Evolutionary conservation across 2,888 invertebrate species (phyloP).

Genomic region (Dynastes maya): DNA sequence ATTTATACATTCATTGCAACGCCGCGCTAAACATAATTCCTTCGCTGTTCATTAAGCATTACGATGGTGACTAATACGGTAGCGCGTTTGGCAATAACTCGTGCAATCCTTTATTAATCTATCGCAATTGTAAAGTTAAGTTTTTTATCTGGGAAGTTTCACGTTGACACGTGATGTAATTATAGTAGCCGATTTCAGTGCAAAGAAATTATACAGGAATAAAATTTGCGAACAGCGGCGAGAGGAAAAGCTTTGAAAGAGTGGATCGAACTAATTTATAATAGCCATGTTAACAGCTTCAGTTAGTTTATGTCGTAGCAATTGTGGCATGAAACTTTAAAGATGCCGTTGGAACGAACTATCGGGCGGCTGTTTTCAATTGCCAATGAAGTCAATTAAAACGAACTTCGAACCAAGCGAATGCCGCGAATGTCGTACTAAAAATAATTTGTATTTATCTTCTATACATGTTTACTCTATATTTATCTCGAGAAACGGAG

Average conservation of each 20-base stretch:
- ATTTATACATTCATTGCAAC: conserved; percentile 11
- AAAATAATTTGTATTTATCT: conserved; percentile 46
- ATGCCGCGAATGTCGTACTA: conserved; percentile 45
- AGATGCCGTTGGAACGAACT: conserved; percentile 38
- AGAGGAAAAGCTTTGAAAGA: background rate
- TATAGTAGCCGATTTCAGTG: background rate
- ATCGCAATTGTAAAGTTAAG: background rate
- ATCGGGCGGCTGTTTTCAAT: conserved; percentile 42
- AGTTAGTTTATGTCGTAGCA: conserved; percentile 21
- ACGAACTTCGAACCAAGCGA: conserved; percentile 48
- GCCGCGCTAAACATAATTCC: conserved; percentile 15
- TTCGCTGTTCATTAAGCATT: background rate
- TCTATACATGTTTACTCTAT: conserved; percentile 44
- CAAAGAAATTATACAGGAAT: background rate
- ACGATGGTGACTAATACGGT: conserved; percentile 14
- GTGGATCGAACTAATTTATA: conserved; percentile 32
- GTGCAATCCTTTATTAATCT: conserved; percentile 2
- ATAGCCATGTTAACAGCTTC: conserved; percentile 5
- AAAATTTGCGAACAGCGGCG: background rate
- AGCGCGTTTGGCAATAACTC: background rate
- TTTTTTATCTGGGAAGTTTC: conserved; percentile 3
- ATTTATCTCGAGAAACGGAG: conserved; percentile 30
- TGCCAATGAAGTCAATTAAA: conserved; percentile 49
- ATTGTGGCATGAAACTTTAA: conserved; percentile 38
- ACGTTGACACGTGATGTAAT: conserved; percentile 9